Percentiles rank a stretch among this genome's conserved stretches.
These are phyloP conservation scores for Chironomus striatipennis DNA, from an alignment of 1,140 invertebrate genomes.

Conservation along the genomic window DNA sequence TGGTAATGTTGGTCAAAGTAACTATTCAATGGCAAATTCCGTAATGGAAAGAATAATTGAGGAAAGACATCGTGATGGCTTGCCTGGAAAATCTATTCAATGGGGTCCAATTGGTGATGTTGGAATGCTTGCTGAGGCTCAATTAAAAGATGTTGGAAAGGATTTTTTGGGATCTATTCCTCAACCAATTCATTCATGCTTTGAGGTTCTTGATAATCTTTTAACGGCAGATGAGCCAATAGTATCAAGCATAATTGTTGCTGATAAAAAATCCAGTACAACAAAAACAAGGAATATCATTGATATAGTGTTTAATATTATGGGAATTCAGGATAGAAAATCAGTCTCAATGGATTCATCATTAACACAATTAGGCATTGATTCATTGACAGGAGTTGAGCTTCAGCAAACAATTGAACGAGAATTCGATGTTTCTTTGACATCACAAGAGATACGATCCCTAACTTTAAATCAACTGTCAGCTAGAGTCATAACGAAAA, in stretches of 20 bases:
- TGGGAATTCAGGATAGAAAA: conserved; percentile 48
- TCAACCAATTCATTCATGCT: conserved; percentile 3
- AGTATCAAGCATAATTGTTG: conserved; percentile 70
- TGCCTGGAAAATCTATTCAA: conserved; percentile 39
- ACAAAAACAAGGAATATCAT: conserved; percentile 52
- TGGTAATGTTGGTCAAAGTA: conserved; percentile 57
- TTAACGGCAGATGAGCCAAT: conserved; percentile 54
- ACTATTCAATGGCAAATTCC: conserved; percentile 59
- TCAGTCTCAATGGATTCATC: conserved; percentile 51
- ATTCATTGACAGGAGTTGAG: conserved; percentile 86
- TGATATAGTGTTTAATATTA: conserved; percentile 54
- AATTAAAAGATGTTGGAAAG: conserved; percentile 43
- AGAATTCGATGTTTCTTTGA: conserved; percentile 68
- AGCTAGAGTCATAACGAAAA: neutral
- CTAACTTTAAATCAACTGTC: conserved; percentile 44
- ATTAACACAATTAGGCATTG: conserved; percentile 78
- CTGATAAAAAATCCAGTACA: conserved; percentile 54
- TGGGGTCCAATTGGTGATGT: conserved; percentile 50
- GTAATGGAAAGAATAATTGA: conserved; percentile 58
- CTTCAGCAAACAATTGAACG: conserved; percentile 78
- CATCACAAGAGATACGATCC: conserved; percentile 67
- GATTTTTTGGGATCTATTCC: conserved; percentile 52
- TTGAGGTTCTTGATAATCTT: conserved; percentile 43
- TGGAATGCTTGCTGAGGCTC: conserved; percentile 51
- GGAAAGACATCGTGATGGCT: conserved; percentile 42